A percentile compares a stretch with the other conserved stretches of the same genome.
These are phyloP conservation scores for Saiga tatarica DNA, from an alignment of 2,113 vertebrate species.

Conservation along the genomic window DNA sequence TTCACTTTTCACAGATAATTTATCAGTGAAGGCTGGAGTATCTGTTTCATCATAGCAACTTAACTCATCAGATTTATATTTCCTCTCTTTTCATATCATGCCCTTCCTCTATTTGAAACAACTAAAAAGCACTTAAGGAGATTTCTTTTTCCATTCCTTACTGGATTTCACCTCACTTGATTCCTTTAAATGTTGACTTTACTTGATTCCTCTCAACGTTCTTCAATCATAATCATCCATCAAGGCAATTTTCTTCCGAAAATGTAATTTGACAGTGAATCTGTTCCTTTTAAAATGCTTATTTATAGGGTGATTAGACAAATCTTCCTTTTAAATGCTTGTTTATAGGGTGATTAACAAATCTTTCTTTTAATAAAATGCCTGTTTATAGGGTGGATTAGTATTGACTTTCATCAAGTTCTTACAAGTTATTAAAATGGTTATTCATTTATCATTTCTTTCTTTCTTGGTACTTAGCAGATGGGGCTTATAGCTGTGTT, in stretches of 20 bases:
- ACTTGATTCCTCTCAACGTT: neutral
- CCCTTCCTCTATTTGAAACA: neutral
- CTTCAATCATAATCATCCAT: neutral
- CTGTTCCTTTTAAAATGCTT: neutral
- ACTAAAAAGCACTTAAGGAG: neutral
- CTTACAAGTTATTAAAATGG: neutral
- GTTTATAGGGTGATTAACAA: neutral
- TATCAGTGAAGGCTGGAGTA: neutral
- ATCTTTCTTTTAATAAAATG: neutral
- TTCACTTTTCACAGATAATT: neutral
- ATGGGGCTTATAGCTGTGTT: neutral
- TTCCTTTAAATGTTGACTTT: neutral
- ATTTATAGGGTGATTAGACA: neutral
- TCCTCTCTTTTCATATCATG: neutral
- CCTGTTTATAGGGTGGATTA: neutral
- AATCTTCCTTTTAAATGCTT: neutral
- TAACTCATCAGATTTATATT: neutral
- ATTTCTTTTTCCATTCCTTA: neutral
- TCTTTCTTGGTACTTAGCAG: neutral
- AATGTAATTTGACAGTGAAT: neutral
- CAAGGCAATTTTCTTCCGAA: neutral
- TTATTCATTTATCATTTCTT: neutral
- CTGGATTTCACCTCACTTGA: neutral
- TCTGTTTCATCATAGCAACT: neutral
- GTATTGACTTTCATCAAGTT: neutral